Evolutionary conservation across 2,888 invertebrate genomes (phyloP), one percentile per base, ranked within the genome.

Genomic region (Xylota segnis): DNA sequence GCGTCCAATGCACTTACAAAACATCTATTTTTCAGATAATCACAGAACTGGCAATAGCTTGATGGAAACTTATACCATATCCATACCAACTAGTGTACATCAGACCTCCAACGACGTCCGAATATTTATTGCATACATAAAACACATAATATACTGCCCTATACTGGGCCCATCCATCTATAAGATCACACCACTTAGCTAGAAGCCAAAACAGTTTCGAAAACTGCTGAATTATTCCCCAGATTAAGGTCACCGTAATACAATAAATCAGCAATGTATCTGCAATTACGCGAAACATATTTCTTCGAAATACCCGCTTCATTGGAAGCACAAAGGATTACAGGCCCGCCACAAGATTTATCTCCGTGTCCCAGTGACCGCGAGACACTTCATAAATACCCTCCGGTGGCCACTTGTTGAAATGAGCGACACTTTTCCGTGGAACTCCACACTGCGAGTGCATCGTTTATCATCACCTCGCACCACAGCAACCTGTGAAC

Each of bases 381-480:
- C 32, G 52, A 14, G 32, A 43, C 14, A 14, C n/a, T 10, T 4
- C 40, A 40, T 45, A 45, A 14, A 32, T 52, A 32, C 40, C 37
- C 52, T 37, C 23, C 18, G 29, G 16, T 68, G 68, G 43, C 32
- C 56, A 58, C 45, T 58, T 58, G 56, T 45, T 70, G 56, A 68
- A 56, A 56, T 68, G 14, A 40, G 29, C 14, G 68, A 74, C 74
- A 74, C 74, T 56, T 63, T 66, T 65, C 63, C 27, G 23, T 65
- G 56, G 47, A 65, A 65, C 14, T 66, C 1, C 45, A 23, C 34
- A 23, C 32, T 40, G 40, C 37, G 23, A 43, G 12, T 7, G 61
- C 45, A 45, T 61, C 16, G 65, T 75, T 65, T 65, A 65, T 65
- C 34, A 66, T 58, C 72, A 72, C 47, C 50, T 72, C 6, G 4